Evolutionary conservation across 1,140 invertebrate species (phyloP).

Genomic region (Zaprionus davidi): DNA sequence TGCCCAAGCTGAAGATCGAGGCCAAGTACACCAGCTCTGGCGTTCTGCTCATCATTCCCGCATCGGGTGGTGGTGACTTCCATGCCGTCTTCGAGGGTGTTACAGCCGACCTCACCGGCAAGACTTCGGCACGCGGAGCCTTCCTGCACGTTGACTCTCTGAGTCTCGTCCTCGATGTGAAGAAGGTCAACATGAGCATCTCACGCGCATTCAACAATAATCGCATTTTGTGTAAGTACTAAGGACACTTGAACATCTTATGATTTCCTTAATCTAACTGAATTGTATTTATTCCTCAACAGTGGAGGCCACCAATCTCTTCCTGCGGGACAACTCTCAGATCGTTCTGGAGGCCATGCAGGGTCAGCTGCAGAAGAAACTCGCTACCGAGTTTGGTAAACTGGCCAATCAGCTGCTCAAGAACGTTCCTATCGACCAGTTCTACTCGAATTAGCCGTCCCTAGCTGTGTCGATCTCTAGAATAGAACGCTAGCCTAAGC

Average conservation of each 20-base stretch:
- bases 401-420: constrained; percentile 88
- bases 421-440: constrained; percentile 87
- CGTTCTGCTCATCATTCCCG: constrained; percentile 89
- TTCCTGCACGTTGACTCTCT: constrained; percentile 88
- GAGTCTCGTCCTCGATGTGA: constrained; percentile 87
- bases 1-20: constrained; percentile 88
- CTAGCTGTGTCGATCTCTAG: constrained; percentile 18
- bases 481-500: constrained; percentile 31
- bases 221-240: constrained; percentile 88
- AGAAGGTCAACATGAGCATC: constrained; percentile 88
- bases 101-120: constrained; percentile 87
- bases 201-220: constrained; percentile 89
- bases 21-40: constrained; percentile 90
- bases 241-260: too few species aligned
- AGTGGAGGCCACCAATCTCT: constrained; percentile 90
- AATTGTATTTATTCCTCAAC: constrained; percentile 19
- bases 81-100: constrained; percentile 88
- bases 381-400: constrained; percentile 87
- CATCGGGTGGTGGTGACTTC: constrained; percentile 89
- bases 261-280: not conserved
- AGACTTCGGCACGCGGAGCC: constrained; percentile 85
- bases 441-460: constrained; percentile 84
- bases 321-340: constrained; percentile 89
- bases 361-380: constrained; percentile 88
- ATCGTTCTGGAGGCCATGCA: constrained; percentile 89